Evolutionary conservation across 1,140 invertebrate species (phyloP).

Genomic region (Diorhabda elongata): DNA sequence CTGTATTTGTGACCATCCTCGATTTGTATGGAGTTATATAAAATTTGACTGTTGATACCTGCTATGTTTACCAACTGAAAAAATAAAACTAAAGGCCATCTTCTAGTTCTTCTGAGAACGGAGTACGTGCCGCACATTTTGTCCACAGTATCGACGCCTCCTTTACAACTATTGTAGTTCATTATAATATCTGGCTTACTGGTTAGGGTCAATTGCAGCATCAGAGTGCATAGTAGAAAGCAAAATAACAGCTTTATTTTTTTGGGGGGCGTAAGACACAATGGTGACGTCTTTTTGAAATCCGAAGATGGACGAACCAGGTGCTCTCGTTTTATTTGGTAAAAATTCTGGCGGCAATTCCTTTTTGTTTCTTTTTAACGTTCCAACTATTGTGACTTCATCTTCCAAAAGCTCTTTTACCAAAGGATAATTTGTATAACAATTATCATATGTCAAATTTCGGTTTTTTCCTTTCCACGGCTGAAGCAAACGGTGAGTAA

Average conservation of each 20-base stretch:
- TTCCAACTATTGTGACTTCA: constrained; percentile 38
- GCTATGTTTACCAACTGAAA: constrained; percentile 27
- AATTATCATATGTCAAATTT: constrained; percentile 41
- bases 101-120: constrained; percentile 36
- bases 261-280: constrained; percentile 38
- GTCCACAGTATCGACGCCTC: constrained; percentile 46
- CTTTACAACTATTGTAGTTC: constrained; percentile 46
- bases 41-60: constrained; percentile 18
- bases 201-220: constrained; percentile 31
- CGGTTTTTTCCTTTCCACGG: constrained; percentile 31
- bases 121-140: constrained; percentile 43
- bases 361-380: constrained; percentile 42
- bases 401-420: constrained; percentile 32
- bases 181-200: constrained; percentile 43
- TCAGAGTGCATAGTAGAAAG: constrained; percentile 36
- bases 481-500: constrained; percentile 34
- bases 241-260: constrained; percentile 31
- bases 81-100: constrained; percentile 45
- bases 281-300: constrained; percentile 29
- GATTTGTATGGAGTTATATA: constrained; percentile 16
- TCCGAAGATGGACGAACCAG: constrained; percentile 27
- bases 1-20: constrained; percentile 16
- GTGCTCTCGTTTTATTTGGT: constrained; percentile 17
- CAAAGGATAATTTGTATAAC: constrained; percentile 34
- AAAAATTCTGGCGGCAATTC: constrained; percentile 42